A percentile compares a stretch with the other conserved stretches of the same genome.
Conservation (phyloP, 2,797 vertebrate species). For the Pantherophis vulpinus region DNA sequence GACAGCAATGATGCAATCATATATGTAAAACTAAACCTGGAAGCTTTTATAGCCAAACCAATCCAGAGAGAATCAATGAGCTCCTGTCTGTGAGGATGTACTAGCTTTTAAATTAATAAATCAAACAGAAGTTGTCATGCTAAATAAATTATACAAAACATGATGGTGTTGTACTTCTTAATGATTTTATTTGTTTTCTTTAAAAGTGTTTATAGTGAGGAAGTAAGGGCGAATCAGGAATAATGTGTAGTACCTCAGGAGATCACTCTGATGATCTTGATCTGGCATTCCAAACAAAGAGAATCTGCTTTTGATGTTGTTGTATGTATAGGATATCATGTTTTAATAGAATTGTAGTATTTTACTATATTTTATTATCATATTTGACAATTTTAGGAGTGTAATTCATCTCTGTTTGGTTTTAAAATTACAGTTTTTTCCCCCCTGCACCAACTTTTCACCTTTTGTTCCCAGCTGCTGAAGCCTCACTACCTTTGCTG, state of each 20-base stretch:
- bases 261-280: background rate
- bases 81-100: background rate
- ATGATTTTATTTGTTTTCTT: background rate
- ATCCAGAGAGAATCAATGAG: background rate
- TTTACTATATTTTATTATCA: background rate
- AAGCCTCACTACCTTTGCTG: background rate
- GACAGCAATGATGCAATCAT: background rate
- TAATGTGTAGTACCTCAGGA: background rate
- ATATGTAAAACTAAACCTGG: background rate
- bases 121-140: background rate
- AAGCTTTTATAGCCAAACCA: background rate
- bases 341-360: conserved; percentile 30
- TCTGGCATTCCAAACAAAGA: background rate
- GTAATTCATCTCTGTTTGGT: background rate
- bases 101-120: background rate
- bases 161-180: background rate
- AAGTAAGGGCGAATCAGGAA: background rate
- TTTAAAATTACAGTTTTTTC: background rate
- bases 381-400: background rate
- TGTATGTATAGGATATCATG: background rate
- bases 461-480: background rate
- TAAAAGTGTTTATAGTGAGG: background rate
- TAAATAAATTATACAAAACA: conserved; percentile 1
- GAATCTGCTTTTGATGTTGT: background rate
- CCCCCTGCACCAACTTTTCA: background rate